A percentile compares a stretch with the other conserved stretches of the same genome.
Evolutionary conservation across 1,140 invertebrate genomes (phyloP).

Genomic region (Sycophaga agraensis): DNA sequence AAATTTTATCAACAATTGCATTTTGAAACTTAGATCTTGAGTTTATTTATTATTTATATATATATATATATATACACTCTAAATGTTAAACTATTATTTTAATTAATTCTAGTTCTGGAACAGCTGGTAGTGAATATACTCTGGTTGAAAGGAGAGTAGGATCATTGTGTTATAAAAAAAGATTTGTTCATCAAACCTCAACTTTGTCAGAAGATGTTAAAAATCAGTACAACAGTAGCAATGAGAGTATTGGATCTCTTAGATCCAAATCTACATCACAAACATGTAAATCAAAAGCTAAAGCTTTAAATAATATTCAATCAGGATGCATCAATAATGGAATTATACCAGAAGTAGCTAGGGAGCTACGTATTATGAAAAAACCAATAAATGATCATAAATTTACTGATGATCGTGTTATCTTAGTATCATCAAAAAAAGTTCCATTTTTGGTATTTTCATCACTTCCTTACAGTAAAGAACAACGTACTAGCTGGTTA

Average conservation of each 20-base stretch:
- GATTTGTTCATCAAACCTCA: conserved; percentile 59
- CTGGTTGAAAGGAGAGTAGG: conserved; percentile 60
- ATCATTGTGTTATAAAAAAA: conserved; percentile 58
- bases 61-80: neutral
- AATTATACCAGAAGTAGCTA: conserved; percentile 53
- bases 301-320: conserved; percentile 45
- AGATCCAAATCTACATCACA: conserved; percentile 49
- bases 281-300: conserved; percentile 45
- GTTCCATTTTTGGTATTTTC: conserved; percentile 82
- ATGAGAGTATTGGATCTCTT: conserved; percentile 67
- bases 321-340: conserved; percentile 42
- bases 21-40: neutral
- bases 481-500: conserved; percentile 66
- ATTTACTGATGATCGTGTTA: conserved; percentile 76
- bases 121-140: conserved; percentile 62
- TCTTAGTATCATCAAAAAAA: conserved; percentile 70
- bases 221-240: conserved; percentile 70
- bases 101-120: conserved; percentile 58
- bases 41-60: neutral
- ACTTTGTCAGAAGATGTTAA: conserved; percentile 60
- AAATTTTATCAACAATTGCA: neutral
- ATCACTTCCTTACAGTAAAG: conserved; percentile 77
- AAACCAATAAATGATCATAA: conserved; percentile 63
- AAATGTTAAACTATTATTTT: neutral
- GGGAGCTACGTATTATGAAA: conserved; percentile 52